Evolutionary conservation across 35 echinoderm and acorn worm species (phyloP), one percentile per base, ranked within the genome.

Genomic region (Eucidaris tribuloides): DNA sequence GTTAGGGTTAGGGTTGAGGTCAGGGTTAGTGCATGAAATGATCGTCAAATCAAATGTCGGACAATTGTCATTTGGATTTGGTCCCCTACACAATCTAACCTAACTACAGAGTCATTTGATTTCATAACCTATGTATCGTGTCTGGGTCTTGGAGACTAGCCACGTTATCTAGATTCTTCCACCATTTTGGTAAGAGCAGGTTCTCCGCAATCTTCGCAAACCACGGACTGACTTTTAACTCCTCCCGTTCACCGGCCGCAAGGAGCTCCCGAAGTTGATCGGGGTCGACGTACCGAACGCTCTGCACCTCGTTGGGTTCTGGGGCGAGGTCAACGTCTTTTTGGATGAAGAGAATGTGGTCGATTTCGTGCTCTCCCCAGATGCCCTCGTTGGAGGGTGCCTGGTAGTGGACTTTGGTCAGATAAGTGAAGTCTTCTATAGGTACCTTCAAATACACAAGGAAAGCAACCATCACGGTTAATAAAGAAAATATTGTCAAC

Each of bases 321-420:
- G 96, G 96, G 43, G 87, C 46, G 13, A 93, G 55, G 15, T 76
- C 72, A 20, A 99, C 96, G n/a, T 90, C 87, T 42, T 82, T 86
- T 64, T 90, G 82, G 17, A 90, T 54, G 52, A 99, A 84, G 52
- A 99, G 87, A 45, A 99, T 85, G 36, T 99, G 89, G 74, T 99
- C 96, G 11, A 99, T 92, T 62, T 99, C 96, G 37, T 99, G 96
- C 76, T 99, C 96, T 18, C 96, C 96, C 96, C 96, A 99, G 24
- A 80, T 46, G 5, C 82, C 86, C 35, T 99, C 83, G 43, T 87
- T 50, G 20, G 85, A 97, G 0, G 86, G 76, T 24, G 96, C 96
- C 40, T 93, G 78, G 80, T 99, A 99, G 61, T 99, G 96, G 28
- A 99, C 71, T 33, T 91, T 79, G 2, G 91, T 90, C 22, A 99